Evolutionary conservation across 2,113 vertebrate species (phyloP).

Genomic region (Albula glossodonta): DNA sequence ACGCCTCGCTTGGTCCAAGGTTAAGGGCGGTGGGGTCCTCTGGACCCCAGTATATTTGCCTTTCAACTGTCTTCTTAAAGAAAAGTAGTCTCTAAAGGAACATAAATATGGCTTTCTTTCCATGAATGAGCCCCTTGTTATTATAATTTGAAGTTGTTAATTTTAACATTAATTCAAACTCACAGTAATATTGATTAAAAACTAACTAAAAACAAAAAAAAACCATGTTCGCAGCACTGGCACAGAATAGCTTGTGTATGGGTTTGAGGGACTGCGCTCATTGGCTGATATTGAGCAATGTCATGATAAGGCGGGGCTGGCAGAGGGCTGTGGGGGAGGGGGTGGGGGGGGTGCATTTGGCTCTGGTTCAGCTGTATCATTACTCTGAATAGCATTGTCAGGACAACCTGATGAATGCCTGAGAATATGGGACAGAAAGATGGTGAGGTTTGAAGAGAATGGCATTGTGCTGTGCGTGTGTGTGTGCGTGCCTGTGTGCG

Average conservation of each 20-base stretch:
- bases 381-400: background rate
- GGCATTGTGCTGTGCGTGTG: background rate
- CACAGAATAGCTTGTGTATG: background rate
- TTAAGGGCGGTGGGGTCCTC: too few species aligned
- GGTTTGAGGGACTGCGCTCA: background rate
- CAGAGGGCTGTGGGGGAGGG: background rate
- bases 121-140: too few species aligned
- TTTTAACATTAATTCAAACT: too few species aligned
- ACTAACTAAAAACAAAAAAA: too few species aligned
- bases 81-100: too few species aligned
- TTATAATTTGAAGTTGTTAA: too few species aligned
- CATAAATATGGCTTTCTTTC: too few species aligned
- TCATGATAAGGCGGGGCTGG: background rate
- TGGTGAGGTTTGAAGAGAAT: background rate
- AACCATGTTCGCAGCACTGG: background rate
- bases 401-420: background rate
- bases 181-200: too few species aligned
- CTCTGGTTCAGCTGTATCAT: background rate
- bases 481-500: background rate
- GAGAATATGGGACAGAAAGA: background rate
- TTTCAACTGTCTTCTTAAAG: too few species aligned
- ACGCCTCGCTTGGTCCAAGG: too few species aligned
- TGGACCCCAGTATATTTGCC: too few species aligned
- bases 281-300: background rate
- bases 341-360: background rate